These are phyloP conservation scores for Eurypyga helias DNA, from an alignment of 2,113 vertebrate species.

Conservation along the genomic window DNA sequence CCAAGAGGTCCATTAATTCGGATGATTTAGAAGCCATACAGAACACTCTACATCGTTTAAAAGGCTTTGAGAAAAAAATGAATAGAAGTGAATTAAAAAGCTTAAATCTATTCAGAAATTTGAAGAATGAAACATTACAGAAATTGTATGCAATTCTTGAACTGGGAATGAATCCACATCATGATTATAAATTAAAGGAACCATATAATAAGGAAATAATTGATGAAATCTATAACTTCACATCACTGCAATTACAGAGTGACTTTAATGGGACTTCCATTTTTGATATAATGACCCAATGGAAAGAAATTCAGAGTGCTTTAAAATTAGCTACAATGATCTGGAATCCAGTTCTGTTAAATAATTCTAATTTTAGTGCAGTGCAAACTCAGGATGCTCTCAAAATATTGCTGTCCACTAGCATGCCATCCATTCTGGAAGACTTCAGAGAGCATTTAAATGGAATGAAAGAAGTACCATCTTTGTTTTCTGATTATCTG, in stretches of 20 bases:
- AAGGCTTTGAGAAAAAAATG: conserved; percentile 50
- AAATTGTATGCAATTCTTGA: conserved; percentile 59
- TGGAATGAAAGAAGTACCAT: background rate
- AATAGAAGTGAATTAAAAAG: conserved; percentile 64
- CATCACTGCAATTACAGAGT: conserved; percentile 39
- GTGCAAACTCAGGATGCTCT: background rate
- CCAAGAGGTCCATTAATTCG: conserved; percentile 57
- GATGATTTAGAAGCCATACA: conserved; percentile 52
- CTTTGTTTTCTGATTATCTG: conserved; percentile 1
- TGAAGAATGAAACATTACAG: conserved; percentile 58
- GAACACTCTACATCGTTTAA: conserved; percentile 44
- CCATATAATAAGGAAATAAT: conserved; percentile 60
- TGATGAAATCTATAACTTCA: conserved; percentile 62
- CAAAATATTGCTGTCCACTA: conserved; percentile 3
- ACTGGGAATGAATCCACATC: conserved; percentile 46
- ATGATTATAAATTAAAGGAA: conserved; percentile 51
- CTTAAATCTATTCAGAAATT: conserved; percentile 45
- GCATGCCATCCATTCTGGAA: background rate
- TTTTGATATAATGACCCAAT: conserved; percentile 3
- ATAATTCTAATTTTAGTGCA: conserved; percentile 10
- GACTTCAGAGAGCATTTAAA: background rate
- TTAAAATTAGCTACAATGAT: conserved; percentile 57
- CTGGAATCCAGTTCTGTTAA: conserved; percentile 47
- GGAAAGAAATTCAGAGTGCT: conserved; percentile 51
- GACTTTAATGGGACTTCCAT: conserved; percentile 43